Conservation (phyloP, 2,888 invertebrate species). For the Meganola albula region DNA sequence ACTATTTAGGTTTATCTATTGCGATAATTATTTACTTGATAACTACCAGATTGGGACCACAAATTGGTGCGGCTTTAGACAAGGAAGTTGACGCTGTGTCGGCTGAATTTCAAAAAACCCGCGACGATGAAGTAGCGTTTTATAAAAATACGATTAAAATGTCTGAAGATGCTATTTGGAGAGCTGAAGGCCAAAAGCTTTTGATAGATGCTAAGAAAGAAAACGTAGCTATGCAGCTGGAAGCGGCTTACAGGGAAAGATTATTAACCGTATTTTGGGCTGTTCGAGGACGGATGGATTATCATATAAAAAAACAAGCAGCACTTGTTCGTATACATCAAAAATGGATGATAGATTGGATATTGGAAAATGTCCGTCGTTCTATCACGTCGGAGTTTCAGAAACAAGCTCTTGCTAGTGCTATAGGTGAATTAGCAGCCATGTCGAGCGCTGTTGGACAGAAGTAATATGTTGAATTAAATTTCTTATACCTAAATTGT, state of each 20-base stretch:
- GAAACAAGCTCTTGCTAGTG: conserved; percentile 88
- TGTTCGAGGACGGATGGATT: conserved; percentile 90
- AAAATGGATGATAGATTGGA: conserved; percentile 96
- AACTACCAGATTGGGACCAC: conserved; percentile 83
- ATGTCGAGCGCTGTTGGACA: conserved; percentile 59
- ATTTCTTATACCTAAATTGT: no score
- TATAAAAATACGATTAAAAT: conserved; percentile 74
- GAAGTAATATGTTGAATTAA: no score
- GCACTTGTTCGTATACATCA: conserved; percentile 89
- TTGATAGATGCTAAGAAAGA: conserved; percentile 92
- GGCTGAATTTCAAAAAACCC: conserved; percentile 66
- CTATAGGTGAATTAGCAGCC: conserved; percentile 87
- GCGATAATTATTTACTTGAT: conserved; percentile 76
- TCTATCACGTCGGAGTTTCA: conserved; percentile 91
- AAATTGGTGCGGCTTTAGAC: conserved; percentile 79
- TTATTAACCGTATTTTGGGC: conserved; percentile 67
- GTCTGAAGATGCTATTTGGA: conserved; percentile 84
- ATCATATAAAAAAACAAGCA: conserved; percentile 88
- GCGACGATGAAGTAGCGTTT: conserved; percentile 64
- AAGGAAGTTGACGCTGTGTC: conserved; percentile 81
- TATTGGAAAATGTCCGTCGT: conserved; percentile 87
- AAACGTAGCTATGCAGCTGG: conserved; percentile 93
- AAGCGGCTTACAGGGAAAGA: conserved; percentile 89
- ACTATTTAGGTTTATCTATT: conserved; percentile 85
- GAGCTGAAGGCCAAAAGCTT: conserved; percentile 84